A percentile compares a stretch with the other conserved stretches of the same genome.
Evolutionary conservation across 2,888 invertebrate species (phyloP).

Genomic region (Lasius platythorax): DNA sequence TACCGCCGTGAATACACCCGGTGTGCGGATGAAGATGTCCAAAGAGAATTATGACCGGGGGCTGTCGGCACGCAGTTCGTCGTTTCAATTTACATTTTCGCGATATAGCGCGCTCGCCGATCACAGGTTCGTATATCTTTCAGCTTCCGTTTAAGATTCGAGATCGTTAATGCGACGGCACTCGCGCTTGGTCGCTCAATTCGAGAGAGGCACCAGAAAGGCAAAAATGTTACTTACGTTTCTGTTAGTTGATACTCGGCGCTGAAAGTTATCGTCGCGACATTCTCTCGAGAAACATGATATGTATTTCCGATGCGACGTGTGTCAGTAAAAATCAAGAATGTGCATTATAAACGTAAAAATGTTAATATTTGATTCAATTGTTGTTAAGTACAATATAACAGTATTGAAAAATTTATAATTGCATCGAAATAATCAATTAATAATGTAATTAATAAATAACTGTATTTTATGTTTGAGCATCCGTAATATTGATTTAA

Average conservation of each 20-base stretch:
- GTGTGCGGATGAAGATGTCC: conserved; percentile 71
- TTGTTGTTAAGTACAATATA: not conserved
- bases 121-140: conserved; percentile 67
- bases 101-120: conserved; percentile 55
- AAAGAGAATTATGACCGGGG: conserved; percentile 65
- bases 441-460: not conserved
- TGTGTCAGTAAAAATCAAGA: not conserved
- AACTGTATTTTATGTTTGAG: not conserved
- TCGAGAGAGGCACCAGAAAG: conserved; percentile 68
- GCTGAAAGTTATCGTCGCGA: conserved; percentile 75
- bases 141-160: conserved; percentile 60
- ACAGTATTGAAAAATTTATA: too few relatives aligned
- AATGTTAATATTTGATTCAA: not conserved
- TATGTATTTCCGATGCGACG: not conserved
- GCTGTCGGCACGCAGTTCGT: conserved; percentile 64
- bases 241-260: conserved; percentile 47
- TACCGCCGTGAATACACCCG: conserved; percentile 60
- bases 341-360: not conserved
- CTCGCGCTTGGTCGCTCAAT: conserved; percentile 7
- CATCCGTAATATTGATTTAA: not conserved
- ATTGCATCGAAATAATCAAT: not conserved
- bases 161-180: conserved; percentile 28
- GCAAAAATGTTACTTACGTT: conserved; percentile 74
- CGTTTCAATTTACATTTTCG: conserved; percentile 74
- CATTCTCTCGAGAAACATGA: not conserved